Percentiles rank a stretch among this genome's conserved stretches.
phyloP scores from a whole-genome alignment of 2,797 vertebrate genomes.

The Austrolebias charrua region DNA sequence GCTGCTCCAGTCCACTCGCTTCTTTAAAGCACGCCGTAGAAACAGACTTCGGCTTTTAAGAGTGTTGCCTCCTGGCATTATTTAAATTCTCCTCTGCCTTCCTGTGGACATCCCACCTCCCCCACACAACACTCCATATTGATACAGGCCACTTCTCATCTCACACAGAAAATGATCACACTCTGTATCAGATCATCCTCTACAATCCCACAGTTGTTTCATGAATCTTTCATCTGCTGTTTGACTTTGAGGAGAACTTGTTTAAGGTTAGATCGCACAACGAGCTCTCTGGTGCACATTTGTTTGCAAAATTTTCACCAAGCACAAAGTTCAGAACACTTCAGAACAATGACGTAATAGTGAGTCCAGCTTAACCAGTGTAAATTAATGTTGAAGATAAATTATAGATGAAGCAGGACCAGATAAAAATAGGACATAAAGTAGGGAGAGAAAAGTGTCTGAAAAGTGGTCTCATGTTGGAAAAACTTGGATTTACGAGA shows the following conservation, averaged over 20 bases:
- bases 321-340: constrained; percentile 30
- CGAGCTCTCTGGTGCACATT: constrained; percentile 9
- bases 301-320: constrained; percentile 7
- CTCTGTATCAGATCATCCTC: constrained; percentile 31
- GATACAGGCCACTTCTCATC: constrained; percentile 36
- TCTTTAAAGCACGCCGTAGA: constrained; percentile 40
- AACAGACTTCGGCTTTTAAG: constrained; percentile 44
- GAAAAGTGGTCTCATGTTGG: constrained; percentile 25
- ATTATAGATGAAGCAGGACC: constrained; percentile 40
- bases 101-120: constrained; percentile 55
- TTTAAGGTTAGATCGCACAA: constrained; percentile 22
- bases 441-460: constrained; percentile 24
- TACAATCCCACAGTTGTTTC: constrained; percentile 28
- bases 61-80: constrained; percentile 56
- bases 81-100: constrained; percentile 65
- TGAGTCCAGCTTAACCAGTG: constrained; percentile 18
- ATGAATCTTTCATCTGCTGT: constrained; percentile 40
- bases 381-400: constrained; percentile 38
- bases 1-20: constrained; percentile 29
- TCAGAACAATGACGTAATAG: constrained; percentile 3
- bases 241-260: constrained; percentile 12
- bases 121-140: constrained; percentile 40
- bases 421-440: constrained; percentile 18
- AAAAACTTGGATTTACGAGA: not conserved
- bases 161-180: constrained; percentile 27